Percentiles rank a stretch among this genome's conserved stretches.
Conservation (phyloP, 2,888 invertebrate genomes). For the Stenodema calcarata region DNA sequence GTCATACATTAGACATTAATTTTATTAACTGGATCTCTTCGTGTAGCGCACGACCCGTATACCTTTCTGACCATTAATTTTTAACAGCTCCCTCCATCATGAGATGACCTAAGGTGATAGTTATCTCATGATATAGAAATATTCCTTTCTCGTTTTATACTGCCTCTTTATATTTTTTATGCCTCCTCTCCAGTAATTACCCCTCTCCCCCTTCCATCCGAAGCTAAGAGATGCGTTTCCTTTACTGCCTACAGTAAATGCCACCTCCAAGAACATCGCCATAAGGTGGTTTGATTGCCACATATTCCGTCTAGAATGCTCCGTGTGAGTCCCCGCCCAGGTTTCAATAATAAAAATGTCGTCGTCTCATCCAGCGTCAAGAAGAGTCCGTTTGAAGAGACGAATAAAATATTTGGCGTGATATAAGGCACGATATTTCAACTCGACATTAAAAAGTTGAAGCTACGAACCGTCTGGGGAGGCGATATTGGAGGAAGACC, state of each 20-base stretch:
- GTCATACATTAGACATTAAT: slow-evolving; percentile 44
- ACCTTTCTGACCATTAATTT: slow-evolving; percentile 34
- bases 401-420: background rate
- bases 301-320: background rate
- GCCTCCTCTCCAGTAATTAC: slow-evolving; percentile 19
- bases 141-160: slow-evolving; percentile 35
- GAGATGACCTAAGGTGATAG: slow-evolving; percentile 29
- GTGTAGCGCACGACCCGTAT: slow-evolving; percentile 5
- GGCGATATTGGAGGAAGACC: no score
- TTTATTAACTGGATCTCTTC: slow-evolving; percentile 34
- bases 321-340: background rate
- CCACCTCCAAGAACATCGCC: slow-evolving; percentile 22
- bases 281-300: slow-evolving; percentile 19
- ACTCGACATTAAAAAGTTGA: no score
- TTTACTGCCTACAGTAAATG: slow-evolving; percentile 37
- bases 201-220: background rate
- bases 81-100: slow-evolving; percentile 31
- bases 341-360: background rate
- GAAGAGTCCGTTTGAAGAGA: background rate
- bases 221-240: background rate
- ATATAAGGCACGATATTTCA: background rate
- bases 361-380: background rate
- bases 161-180: slow-evolving; percentile 16
- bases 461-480: no score
- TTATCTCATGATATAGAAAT: slow-evolving; percentile 42